A percentile compares a stretch with the other conserved stretches of the same genome.
Evolutionary conservation across 1,140 invertebrate species (phyloP).

Genomic region (Camponotus floridanus): DNA sequence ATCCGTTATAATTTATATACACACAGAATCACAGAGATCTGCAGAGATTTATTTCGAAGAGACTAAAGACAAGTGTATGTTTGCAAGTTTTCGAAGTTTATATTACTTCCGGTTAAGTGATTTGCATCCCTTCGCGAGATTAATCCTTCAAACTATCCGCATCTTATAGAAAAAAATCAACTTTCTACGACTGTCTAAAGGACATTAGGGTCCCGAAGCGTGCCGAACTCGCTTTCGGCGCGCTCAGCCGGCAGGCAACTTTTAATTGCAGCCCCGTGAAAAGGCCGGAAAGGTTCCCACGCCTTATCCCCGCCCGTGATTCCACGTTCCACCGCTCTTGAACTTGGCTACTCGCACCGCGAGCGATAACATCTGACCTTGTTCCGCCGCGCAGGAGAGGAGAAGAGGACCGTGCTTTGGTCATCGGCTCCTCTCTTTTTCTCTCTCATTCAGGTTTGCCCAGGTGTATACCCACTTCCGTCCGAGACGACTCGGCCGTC

Average conservation of each 20-base stretch:
- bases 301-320: constrained; percentile 72
- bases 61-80: not conserved
- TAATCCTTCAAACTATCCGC: not conserved
- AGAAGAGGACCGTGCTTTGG: constrained; percentile 24
- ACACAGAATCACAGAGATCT: no score
- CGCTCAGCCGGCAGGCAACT: constrained; percentile 45
- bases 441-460: constrained; percentile 2
- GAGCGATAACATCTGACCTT: constrained; percentile 81
- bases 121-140: not conserved
- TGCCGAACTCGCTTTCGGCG: constrained; percentile 14
- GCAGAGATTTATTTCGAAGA: no score
- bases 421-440: constrained; percentile 33
- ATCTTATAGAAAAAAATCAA: not conserved
- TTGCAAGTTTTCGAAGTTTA: not conserved
- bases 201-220: not conserved
- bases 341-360: constrained; percentile 70
- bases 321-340: constrained; percentile 49
- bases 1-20: not conserved
- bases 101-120: no score
- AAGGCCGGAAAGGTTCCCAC: constrained; percentile 79
- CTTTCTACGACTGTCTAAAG: not conserved
- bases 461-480: constrained; percentile 69
- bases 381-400: constrained; percentile 67
- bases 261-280: constrained; percentile 74
- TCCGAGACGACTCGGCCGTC: constrained; percentile 6